phyloP scores from a whole-genome alignment of 2,888 invertebrate species.

The Podotricha telesiphe region DNA sequence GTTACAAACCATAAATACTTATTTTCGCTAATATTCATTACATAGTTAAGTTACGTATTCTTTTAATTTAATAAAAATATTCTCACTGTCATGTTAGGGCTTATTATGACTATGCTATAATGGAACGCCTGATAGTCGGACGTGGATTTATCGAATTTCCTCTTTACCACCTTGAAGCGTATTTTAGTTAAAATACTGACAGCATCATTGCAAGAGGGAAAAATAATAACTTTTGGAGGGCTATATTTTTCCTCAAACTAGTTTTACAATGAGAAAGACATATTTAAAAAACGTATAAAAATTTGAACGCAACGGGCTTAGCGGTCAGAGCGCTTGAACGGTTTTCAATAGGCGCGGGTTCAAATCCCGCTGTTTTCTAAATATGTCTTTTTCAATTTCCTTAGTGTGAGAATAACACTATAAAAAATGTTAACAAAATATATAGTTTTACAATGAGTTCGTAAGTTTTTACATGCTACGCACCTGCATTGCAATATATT shows the following conservation, averaged over 20 bases:
- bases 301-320: too few species aligned
- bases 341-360: too few species aligned
- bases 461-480: not conserved
- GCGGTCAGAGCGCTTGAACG: too few species aligned
- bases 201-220: not conserved
- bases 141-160: constrained; percentile 67
- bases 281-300: too few species aligned
- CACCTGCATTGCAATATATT: not conserved
- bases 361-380: too few species aligned
- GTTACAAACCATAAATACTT: too few species aligned
- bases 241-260: not conserved
- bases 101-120: constrained; percentile 56
- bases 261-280: not conserved
- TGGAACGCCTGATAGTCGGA: constrained; percentile 48
- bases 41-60: not conserved
- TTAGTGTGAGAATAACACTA: too few species aligned
- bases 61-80: not conserved
- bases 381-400: too few species aligned
- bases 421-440: too few species aligned
- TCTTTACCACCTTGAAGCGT: constrained; percentile 49
- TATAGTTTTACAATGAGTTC: not conserved
- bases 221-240: not conserved
- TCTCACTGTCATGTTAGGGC: not conserved
- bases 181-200: constrained; percentile 53
- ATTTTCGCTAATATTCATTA: not conserved